A percentile compares a stretch with the other conserved stretches of the same genome.
Evolutionary conservation across 2,113 vertebrate genomes (phyloP).

Genomic region (Phaethon lepturus): DNA sequence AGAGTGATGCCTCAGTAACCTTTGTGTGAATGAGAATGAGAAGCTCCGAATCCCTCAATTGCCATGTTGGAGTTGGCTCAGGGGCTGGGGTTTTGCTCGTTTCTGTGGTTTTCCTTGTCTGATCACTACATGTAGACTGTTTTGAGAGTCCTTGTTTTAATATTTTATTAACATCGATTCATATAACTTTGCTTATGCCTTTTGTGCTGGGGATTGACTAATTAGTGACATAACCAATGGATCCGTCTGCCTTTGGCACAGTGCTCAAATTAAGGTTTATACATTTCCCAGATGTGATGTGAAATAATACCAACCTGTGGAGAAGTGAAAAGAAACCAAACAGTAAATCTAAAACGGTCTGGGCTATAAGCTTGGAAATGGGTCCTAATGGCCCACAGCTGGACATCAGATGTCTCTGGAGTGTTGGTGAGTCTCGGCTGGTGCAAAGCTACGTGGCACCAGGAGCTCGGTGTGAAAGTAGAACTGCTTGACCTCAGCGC

Average conservation of each 20-base stretch:
- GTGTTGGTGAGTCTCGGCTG: neutral
- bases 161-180: conserved; percentile 17
- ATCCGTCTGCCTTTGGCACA: neutral
- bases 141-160: conserved; percentile 10
- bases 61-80: neutral
- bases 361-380: neutral
- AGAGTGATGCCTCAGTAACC: conserved; percentile 2
- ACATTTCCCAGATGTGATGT: neutral
- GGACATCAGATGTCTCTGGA: neutral
- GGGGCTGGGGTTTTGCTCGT: neutral
- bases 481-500: neutral
- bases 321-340: neutral
- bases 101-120: neutral
- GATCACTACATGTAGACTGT: neutral
- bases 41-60: neutral
- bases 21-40: neutral
- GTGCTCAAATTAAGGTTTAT: neutral
- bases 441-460: neutral
- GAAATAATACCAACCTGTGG: neutral
- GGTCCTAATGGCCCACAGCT: neutral
- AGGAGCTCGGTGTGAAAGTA: neutral
- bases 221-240: neutral
- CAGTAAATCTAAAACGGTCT: neutral
- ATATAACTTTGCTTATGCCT: neutral
- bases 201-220: neutral